Evolutionary conservation across 2,888 invertebrate species (phyloP), one percentile per base, ranked within the genome.

Genomic region (Drosophila kambysellisi): DNA sequence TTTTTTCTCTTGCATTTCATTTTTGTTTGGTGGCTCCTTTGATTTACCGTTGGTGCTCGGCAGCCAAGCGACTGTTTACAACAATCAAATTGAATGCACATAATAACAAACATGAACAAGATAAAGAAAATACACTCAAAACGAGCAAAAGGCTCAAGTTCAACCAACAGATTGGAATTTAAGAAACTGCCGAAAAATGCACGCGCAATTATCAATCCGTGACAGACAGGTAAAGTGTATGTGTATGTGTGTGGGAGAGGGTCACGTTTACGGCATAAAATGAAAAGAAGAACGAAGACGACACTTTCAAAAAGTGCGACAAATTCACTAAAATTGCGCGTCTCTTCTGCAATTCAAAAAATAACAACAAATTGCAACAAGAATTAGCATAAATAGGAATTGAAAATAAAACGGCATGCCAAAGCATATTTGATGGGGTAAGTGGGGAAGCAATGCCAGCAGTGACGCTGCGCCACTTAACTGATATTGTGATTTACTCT

Each of bases 261-360:
- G 58, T 52, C 79, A 65, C 76, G 78, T 75, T 71, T 64, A 41
- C 48, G 35, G n/a, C 58, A 62, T 48, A 69, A 65, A 69, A 64
- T 70, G 63, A 65, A 62, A 64, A 74, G 63, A 71, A 76, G n/a
- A 58, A 50, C 35, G 59, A 54, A 51, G 54, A 64, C 67, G 67
- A 52, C 63, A 69, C 15, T 8, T 25, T 15, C 67, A 63, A 73
- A 78, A 74, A 74, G 39, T 53, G 74, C 80, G 72, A 80, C 65
- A 81, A 82, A 80, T 74, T 73, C 73, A 74, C 67, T 82, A 82
- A 80, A 79, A 72, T 69, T 76, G 62, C 72, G 76, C 79, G 25
- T 29, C 17, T 39, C 52, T 41, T 52, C 52, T 41, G 52, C 43
- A 50, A 52, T 25, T 46, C 4, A 50, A 35, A 57, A 20, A 32